Conservation (phyloP, 2,888 invertebrate genomes). For the Eristalis arbustorum region DNA sequence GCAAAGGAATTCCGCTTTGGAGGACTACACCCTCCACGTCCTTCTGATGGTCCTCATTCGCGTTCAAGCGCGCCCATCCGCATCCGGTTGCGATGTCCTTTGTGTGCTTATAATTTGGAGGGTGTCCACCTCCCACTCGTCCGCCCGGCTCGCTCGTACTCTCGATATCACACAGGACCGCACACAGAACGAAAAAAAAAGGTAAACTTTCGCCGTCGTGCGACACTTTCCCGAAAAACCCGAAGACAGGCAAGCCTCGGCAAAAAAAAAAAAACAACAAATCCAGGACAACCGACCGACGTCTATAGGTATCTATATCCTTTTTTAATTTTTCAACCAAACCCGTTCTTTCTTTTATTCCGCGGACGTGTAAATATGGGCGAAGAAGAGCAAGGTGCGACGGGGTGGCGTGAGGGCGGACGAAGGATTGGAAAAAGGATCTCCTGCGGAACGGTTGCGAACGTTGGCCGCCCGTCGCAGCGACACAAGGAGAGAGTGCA, state of each 20-base stretch:
- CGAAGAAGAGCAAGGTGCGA: slow-evolving; percentile 40
- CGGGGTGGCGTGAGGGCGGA: slow-evolving; percentile 28
- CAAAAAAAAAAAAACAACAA: slow-evolving; percentile 39
- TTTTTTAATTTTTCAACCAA: slow-evolving; percentile 50
- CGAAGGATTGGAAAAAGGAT: slow-evolving; percentile 63
- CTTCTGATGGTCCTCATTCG: slow-evolving; percentile 1
- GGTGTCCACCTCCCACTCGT: slow-evolving; percentile 35
- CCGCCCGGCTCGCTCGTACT: neutral
- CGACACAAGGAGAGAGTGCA: slow-evolving; percentile 19
- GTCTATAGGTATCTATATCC: slow-evolving; percentile 55
- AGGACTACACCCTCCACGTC: slow-evolving; percentile 47
- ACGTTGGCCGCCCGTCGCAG: slow-evolving; percentile 51
- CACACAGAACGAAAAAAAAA: slow-evolving; percentile 5
- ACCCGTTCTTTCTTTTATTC: slow-evolving; percentile 47
- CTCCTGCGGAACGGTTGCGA: slow-evolving; percentile 58
- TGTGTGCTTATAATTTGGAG: slow-evolving; percentile 57
- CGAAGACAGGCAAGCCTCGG: slow-evolving; percentile 63
- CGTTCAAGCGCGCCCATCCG: slow-evolving; percentile 22
- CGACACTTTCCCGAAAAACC: slow-evolving; percentile 69
- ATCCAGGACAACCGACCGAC: slow-evolving; percentile 63
- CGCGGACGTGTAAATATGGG: slow-evolving; percentile 68
- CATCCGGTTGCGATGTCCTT: slow-evolving; percentile 59
- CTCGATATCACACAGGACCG: slow-evolving; percentile 15
- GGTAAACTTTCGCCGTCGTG: slow-evolving; percentile 62
- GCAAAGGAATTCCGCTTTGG: slow-evolving; percentile 52